Evolutionary conservation across 2,888 invertebrate genomes (phyloP).

Genomic region (Trisateles emortualis): DNA sequence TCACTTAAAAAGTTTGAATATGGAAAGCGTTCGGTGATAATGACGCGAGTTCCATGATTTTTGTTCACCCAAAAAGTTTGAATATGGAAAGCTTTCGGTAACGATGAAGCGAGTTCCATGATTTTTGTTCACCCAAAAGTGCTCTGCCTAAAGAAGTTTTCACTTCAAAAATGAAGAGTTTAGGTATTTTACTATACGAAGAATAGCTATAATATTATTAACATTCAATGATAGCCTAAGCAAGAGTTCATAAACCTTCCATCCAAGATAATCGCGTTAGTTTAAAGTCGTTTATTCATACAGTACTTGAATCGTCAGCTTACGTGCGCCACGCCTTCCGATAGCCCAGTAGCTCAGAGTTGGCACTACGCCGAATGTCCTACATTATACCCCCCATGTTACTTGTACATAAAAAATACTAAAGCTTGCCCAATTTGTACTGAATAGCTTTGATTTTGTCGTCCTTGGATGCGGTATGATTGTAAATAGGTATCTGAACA

Average conservation of each 20-base stretch:
- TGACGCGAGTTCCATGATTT: no score
- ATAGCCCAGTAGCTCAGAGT: constrained; percentile 30
- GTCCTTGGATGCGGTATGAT: not conserved
- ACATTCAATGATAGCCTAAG: no score
- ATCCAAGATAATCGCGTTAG: constrained; percentile 27
- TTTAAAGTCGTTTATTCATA: constrained; percentile 40
- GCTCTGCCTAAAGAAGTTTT: no score
- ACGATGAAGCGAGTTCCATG: no score
- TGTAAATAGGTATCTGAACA: not conserved
- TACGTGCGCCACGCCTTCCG: constrained; percentile 39
- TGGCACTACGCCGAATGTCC: constrained; percentile 44
- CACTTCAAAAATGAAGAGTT: no score
- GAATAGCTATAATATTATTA: no score
- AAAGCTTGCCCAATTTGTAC: constrained; percentile 8
- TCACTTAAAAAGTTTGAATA: no score
- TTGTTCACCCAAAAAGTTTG: no score
- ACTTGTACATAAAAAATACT: constrained; percentile 5
- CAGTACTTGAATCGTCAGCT: constrained; percentile 18
- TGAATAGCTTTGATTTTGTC: not conserved
- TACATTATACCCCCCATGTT: constrained; percentile 8
- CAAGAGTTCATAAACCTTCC: constrained; percentile 11
- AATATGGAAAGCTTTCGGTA: no score
- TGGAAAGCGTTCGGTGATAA: no score
- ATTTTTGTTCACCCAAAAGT: no score
- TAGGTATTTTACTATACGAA: no score